These are phyloP conservation scores for Tachyglossus aculeatus DNA, from an alignment of 2,797 vertebrate genomes.

Conservation along the genomic window DNA sequence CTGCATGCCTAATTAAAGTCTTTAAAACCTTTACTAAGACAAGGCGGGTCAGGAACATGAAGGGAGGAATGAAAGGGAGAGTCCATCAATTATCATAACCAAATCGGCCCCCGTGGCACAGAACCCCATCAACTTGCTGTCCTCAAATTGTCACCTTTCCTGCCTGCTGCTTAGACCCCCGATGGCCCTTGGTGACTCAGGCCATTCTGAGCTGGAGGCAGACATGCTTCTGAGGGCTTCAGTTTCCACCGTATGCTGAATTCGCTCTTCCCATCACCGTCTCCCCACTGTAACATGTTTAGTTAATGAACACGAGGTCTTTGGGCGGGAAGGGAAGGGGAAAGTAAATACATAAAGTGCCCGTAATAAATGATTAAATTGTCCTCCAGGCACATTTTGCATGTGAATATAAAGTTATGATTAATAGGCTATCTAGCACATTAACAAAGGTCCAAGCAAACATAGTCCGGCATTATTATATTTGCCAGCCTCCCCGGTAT, in stretches of 20 bases:
- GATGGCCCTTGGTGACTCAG: slow-evolving; percentile 4
- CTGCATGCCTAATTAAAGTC: slow-evolving; percentile 70
- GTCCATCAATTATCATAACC: slow-evolving; percentile 56
- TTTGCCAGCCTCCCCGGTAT: slow-evolving; percentile 52
- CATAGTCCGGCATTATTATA: neutral
- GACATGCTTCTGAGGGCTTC: neutral
- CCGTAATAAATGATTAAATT: slow-evolving; percentile 59
- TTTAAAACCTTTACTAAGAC: slow-evolving; percentile 68
- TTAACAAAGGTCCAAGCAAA: slow-evolving; percentile 47
- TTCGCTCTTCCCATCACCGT: neutral
- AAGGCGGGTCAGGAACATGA: slow-evolving; percentile 56
- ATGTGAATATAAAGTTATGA: slow-evolving; percentile 58
- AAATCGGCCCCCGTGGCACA: slow-evolving; percentile 1
- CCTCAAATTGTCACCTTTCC: neutral
- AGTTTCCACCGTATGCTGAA: neutral
- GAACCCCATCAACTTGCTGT: slow-evolving; percentile 32
- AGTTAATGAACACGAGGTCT: slow-evolving; percentile 18
- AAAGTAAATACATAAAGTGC: slow-evolving; percentile 46
- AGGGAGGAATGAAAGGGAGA: slow-evolving; percentile 51
- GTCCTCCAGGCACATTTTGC: slow-evolving; percentile 56
- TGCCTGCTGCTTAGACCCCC: slow-evolving; percentile 17
- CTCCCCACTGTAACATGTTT: neutral
- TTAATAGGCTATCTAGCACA: slow-evolving; percentile 57
- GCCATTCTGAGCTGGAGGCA: neutral
- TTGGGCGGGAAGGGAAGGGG: slow-evolving; percentile 2